Conservation (phyloP, 2,797 vertebrate species). For the Mustela erminea region DNA sequence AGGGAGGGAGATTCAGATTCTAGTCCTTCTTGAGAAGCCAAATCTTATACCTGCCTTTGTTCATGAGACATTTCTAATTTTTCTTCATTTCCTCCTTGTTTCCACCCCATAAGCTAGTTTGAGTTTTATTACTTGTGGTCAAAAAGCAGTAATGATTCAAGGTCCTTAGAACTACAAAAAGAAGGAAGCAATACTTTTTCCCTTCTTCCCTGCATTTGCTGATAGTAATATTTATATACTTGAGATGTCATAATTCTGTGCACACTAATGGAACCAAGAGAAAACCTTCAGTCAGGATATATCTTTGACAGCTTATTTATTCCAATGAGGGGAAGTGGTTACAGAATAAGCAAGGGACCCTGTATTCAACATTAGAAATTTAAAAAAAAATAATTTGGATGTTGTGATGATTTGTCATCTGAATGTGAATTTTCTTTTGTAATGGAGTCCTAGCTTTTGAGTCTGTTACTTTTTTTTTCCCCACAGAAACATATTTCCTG, state of each 20-base stretch:
- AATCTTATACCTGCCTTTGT: not conserved
- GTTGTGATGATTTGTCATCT: not conserved
- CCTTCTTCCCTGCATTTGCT: not conserved
- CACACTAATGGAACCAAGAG: not conserved
- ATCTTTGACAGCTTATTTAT: not conserved
- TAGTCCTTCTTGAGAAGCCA: not conserved
- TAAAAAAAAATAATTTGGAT: not conserved
- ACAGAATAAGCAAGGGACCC: not conserved
- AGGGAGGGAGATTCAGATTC: not conserved
- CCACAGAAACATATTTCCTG: not conserved
- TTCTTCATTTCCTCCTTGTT: not conserved
- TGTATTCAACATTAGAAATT: not conserved
- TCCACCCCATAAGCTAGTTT: not conserved
- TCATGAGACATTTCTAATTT: not conserved
- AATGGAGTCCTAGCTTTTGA: not conserved
- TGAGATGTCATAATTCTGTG: not conserved
- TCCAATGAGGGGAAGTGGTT: not conserved
- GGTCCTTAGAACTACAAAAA: not conserved
- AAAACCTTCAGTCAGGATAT: not conserved
- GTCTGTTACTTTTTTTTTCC: not conserved
- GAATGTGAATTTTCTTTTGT: constrained; percentile 43
- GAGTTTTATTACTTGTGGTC: not conserved
- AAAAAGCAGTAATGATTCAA: not conserved
- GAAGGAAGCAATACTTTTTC: not conserved
- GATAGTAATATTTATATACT: not conserved